A percentile compares a stretch with the other conserved stretches of the same genome.
Conservation (phyloP, 2,113 vertebrate genomes). For the Cariama cristata region DNA sequence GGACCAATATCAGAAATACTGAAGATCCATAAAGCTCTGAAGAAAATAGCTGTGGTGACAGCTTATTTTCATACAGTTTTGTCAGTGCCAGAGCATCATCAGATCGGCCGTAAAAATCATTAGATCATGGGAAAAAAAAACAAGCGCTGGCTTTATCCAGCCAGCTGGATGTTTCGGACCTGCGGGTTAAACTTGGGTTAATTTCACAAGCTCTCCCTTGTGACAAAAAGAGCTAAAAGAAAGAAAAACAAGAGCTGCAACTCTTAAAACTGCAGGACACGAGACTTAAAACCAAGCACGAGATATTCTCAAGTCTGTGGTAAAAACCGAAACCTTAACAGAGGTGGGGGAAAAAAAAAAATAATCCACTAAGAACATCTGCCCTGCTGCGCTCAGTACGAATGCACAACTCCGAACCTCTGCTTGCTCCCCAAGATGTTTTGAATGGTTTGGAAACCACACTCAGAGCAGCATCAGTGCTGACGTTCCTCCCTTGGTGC, state of each 20-base stretch:
- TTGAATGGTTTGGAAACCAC: fast-evolving
- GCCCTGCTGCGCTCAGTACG: background rate
- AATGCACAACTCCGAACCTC: background rate
- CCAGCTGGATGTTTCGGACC: background rate
- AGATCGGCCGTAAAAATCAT: background rate
- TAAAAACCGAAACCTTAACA: background rate
- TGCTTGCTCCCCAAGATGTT: background rate
- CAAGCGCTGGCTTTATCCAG: background rate
- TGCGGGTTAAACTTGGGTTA: background rate
- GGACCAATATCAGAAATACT: background rate
- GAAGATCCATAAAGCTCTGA: background rate
- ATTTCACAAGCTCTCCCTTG: background rate
- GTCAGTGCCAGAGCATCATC: background rate
- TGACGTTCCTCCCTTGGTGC: background rate
- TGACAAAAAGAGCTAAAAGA: background rate
- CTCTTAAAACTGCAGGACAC: background rate
- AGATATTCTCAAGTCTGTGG: background rate
- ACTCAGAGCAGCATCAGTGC: background rate
- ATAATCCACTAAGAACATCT: background rate
- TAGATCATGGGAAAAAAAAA: background rate
- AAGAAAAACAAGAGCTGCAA: background rate
- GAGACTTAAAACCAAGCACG: background rate
- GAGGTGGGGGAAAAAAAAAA: background rate
- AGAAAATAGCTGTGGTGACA: background rate
- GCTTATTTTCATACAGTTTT: background rate